A percentile compares a stretch with the other conserved stretches of the same genome.
Conservation (phyloP, 1,140 invertebrate genomes). For the Copidosoma floridanum region DNA sequence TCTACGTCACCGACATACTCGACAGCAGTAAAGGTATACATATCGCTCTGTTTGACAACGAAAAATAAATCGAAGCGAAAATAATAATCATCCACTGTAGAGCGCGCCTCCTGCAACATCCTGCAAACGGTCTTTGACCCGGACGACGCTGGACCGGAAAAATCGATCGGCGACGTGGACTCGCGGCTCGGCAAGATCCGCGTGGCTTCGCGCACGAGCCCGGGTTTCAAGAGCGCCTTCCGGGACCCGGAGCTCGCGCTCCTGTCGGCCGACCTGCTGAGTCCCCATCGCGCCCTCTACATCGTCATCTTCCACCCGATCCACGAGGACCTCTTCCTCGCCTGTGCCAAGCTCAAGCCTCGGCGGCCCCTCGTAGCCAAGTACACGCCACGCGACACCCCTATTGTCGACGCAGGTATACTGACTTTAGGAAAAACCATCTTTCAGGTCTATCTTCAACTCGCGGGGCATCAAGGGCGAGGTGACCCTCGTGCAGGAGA, state of each 20-base stretch:
- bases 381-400: too few species aligned
- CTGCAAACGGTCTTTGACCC: constrained; percentile 85
- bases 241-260: constrained; percentile 67
- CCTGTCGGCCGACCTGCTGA: constrained; percentile 67
- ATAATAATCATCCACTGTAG: constrained; percentile 34
- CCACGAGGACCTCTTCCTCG: constrained; percentile 75
- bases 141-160: constrained; percentile 65
- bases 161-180: constrained; percentile 79
- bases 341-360: constrained; percentile 78
- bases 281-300: constrained; percentile 73
- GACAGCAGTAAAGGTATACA: constrained; percentile 69
- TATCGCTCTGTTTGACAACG: too few species aligned
- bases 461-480: constrained; percentile 78
- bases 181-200: constrained; percentile 72
- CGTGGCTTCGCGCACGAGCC: constrained; percentile 61
- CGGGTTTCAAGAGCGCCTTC: constrained; percentile 61
- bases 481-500: constrained; percentile 77
- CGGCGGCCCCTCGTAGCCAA: constrained; percentile 66
- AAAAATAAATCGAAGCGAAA: too few species aligned
- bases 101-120: constrained; percentile 73
- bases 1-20: constrained; percentile 86
- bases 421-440: too few species aligned
- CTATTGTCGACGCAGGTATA: too few species aligned
- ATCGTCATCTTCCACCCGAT: constrained; percentile 81
- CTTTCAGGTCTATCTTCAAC: constrained; percentile 70